Evolutionary conservation across 2,113 vertebrate species (phyloP), one percentile per base, ranked within the genome.

Genomic region (Sylvia atricapilla): DNA sequence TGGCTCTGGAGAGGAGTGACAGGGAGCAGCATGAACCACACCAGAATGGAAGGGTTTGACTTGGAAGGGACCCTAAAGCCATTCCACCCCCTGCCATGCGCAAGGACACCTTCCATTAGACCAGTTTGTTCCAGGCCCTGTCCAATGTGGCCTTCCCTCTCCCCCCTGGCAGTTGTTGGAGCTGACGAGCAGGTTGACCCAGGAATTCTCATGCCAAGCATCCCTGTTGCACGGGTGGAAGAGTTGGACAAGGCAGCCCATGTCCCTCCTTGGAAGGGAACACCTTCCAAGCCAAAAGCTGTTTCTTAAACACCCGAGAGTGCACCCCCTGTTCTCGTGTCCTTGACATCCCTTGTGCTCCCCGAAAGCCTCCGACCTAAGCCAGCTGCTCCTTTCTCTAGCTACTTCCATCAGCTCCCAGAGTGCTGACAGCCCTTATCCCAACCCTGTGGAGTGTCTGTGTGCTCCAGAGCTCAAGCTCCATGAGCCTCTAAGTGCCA

Each of bases 241-340:
- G 53, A 33, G 16, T 35, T 64, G 17, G 39, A 21, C 31, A 9
- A 5, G 5, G 3, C 41, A 76, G 83, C 33, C 35, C 7, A 0
- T 9, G 59, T 35, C 39, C 80, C 33, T n/a, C n/a, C n/a, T n/a
- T n/a, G n/a, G n/a, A n/a, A n/a, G n/a, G n/a, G n/a, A n/a, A n/a
- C n/a, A n/a, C n/a, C 33, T 37, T 25, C 11, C 5, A 12, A 50
- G 62, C 44, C 37, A 52, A 37, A 53, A 50, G 20, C 37, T 37
- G 25, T 59, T 53, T 27, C 39, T 68, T 31, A 18, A 60, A 37
- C 33, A 60, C 33, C 18, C 4, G 7, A 6, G 41, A 52, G n/a
- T 31, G 6, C 0, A 0, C 12, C 19, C 3, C 3, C 0, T 6
- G 11, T 39, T 79, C 43, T 30, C 0, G 1, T 17, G 50, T 59